Evolutionary conservation across 2,797 vertebrate species (phyloP), one percentile per base, ranked within the genome.

Genomic region (Champsocephalus esox): DNA sequence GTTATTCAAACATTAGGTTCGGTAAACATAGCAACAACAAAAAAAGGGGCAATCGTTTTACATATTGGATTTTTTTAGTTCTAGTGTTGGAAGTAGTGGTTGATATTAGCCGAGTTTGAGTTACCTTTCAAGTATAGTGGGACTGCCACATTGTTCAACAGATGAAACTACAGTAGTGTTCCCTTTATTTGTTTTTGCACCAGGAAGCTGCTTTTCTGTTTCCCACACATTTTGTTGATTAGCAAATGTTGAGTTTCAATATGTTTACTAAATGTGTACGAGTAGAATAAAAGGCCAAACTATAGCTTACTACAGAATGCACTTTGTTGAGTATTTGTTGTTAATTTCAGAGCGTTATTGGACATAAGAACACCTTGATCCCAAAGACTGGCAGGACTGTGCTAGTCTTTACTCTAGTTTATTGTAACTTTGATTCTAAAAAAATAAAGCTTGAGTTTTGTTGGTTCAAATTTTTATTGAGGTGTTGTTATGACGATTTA

Each of bases 261-360:
- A 58, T 46, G 34, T 73, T 21, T 38, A 58, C 67, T 73, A 28
- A 54, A 79, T 65, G 57, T 68, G 68, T 77, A 60, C 70, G 67
- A 66, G 66, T 56, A 56, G 57, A 73, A 24, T 50, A 44, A 83
- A 82, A 56, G 43, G 65, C 76, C 81, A 75, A 79, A 72, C 61
- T 55, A 59, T 17, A 66, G 68, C 57, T 86, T 62, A 59, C 14
- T 59, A 45, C 62, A 65, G n/a, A 77, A 73, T 46, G 72, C 80
- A 88, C 79, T 80, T 80, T 79, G 86, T 80, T 69, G 58, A 83
- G 62, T 78, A 64, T 83, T 77, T 74, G 51, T 75, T 21, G 48
- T 81, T 68, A 1, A 55, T 82, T 71, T 84, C 57, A 66, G 49
- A 68, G 45, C 24, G 43, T 58, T 60, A 12, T 73, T 60, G 45